Evolutionary conservation across 2,797 vertebrate genomes (phyloP).

Genomic region (Emys orbicularis): DNA sequence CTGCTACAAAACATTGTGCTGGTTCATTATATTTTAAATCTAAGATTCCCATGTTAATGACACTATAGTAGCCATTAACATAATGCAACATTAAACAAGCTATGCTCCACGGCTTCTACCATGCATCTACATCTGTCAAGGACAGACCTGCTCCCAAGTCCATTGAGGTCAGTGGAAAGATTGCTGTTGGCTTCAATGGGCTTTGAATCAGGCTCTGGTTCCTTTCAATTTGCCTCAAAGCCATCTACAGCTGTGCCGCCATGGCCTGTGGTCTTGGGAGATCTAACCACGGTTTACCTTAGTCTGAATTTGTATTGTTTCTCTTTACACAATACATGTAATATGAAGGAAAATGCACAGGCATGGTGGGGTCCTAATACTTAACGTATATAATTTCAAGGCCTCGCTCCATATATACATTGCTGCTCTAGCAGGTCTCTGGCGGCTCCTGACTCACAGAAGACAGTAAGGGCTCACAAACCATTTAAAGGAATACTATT

Average conservation of each 20-base stretch:
- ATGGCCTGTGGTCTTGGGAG: rapidly evolving
- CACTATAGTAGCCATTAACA: constrained; percentile 18
- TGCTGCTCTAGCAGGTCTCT: rapidly evolving
- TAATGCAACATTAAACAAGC: constrained; percentile 69
- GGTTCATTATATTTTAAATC: constrained; percentile 24
- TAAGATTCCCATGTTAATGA: constrained; percentile 41
- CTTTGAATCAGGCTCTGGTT: not conserved
- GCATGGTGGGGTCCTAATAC: not conserved
- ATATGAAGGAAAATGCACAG: not conserved
- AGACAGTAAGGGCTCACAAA: not conserved
- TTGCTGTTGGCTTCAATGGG: not conserved
- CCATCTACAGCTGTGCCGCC: not conserved
- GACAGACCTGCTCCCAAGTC: constrained; percentile 34
- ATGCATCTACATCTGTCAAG: constrained; percentile 10
- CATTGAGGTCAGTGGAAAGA: not conserved
- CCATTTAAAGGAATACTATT: not conserved
- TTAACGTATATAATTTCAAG: not conserved
- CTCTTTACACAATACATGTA: rapidly evolving
- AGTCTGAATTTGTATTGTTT: not conserved
- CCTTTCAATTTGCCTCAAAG: not conserved
- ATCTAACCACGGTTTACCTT: rapidly evolving
- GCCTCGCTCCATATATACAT: rapidly evolving
- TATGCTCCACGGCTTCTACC: constrained; percentile 60
- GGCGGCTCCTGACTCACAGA: not conserved
- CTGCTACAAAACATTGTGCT: constrained; percentile 12